Conservation (phyloP, 2,888 invertebrate species). For the Corythucha ciliata region DNA sequence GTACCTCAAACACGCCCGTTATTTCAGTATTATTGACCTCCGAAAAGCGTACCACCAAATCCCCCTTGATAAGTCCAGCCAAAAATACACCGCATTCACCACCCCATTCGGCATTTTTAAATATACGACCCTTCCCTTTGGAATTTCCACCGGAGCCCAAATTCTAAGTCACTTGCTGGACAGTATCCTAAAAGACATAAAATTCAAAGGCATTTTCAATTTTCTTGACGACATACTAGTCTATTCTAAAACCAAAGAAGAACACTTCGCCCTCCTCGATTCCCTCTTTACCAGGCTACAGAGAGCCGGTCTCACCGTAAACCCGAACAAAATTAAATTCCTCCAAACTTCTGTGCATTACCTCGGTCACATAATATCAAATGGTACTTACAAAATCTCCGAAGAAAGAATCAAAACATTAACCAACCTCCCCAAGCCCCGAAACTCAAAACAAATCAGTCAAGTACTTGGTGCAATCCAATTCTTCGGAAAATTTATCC, state of each 20-base stretch:
- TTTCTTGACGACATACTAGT: constrained; percentile 29
- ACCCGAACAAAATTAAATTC: constrained; percentile 31
- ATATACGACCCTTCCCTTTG: constrained; percentile 26
- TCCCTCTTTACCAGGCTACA: constrained; percentile 24
- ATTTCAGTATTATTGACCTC: constrained; percentile 24
- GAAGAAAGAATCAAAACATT: neutral
- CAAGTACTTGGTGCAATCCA: constrained; percentile 13
- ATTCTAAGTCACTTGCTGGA: constrained; percentile 22
- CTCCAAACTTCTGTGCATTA: constrained; percentile 13
- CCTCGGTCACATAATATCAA: constrained; percentile 20
- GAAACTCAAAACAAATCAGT: constrained; percentile 8
- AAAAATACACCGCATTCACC: constrained; percentile 20
- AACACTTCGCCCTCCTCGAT: constrained; percentile 21
- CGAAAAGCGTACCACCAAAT: constrained; percentile 28
- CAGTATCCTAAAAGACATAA: constrained; percentile 23
- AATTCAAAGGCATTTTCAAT: constrained; percentile 24
- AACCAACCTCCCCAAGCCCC: constrained; percentile 5
- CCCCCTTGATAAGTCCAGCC: constrained; percentile 3
- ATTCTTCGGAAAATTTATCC: constrained; percentile 11
- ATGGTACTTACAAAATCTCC: neutral
- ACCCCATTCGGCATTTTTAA: constrained; percentile 20
- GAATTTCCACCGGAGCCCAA: constrained; percentile 23
- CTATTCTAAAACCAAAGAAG: constrained; percentile 18
- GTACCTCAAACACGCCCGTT: constrained; percentile 9
- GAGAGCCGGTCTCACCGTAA: constrained; percentile 31